These are phyloP conservation scores for Tragelaphus imberbis DNA, from an alignment of 2,113 vertebrate genomes.

Conservation along the genomic window DNA sequence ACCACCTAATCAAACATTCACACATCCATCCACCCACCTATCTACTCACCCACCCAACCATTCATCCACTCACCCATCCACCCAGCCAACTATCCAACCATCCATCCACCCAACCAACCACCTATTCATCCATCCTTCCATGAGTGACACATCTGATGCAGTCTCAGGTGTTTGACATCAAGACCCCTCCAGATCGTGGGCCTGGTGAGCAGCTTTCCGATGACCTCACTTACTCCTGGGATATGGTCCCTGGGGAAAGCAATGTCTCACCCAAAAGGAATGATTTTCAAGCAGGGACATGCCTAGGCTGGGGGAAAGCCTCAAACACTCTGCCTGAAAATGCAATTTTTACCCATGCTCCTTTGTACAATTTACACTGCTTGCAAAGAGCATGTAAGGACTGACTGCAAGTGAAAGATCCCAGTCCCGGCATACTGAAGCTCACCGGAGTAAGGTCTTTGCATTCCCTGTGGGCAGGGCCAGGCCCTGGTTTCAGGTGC, in stretches of 20 bases:
- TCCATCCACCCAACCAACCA: neutral
- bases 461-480: fast-evolving
- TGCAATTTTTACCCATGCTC: neutral
- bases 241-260: neutral
- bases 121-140: neutral
- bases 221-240: neutral
- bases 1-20: neutral
- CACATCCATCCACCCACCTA: fast-evolving
- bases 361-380: fast-evolving
- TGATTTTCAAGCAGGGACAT: neutral
- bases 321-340: neutral
- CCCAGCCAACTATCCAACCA: fast-evolving
- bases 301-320: neutral
- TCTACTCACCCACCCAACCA: fast-evolving
- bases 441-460: fast-evolving
- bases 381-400: neutral
- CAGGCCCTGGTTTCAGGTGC: no score
- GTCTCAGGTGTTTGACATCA: neutral
- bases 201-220: neutral
- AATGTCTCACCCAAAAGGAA: neutral
- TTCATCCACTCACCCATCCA: neutral
- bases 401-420: fast-evolving
- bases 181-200: neutral
- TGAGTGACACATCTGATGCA: fast-evolving
- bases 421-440: fast-evolving